Evolutionary conservation across 2,797 vertebrate genomes (phyloP).

Genomic region (Toxotes lorentzi): DNA sequence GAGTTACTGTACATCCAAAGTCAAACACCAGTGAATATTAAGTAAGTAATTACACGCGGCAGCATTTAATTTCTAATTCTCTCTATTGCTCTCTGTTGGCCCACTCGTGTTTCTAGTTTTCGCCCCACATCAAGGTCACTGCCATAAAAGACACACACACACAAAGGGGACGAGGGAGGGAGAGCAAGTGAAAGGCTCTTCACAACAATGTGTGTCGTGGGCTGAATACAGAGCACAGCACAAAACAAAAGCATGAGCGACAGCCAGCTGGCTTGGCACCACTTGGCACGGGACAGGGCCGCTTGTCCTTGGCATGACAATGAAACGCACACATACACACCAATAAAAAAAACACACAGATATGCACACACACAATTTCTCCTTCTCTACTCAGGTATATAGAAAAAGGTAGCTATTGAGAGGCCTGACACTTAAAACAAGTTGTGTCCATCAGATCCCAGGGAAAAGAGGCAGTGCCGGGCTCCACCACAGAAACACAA

Average conservation of each 20-base stretch:
- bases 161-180: conserved; percentile 42
- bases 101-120: conserved; percentile 59
- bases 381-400: conserved; percentile 60
- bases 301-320: conserved; percentile 81
- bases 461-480: conserved; percentile 18
- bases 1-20: conserved; percentile 19
- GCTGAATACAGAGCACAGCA: conserved; percentile 76
- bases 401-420: conserved; percentile 37
- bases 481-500: conserved; percentile 43
- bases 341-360: conserved; percentile 11
- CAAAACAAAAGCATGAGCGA: conserved; percentile 79
- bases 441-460: conserved; percentile 48
- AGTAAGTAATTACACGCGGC: conserved; percentile 55
- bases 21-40: conserved; percentile 49
- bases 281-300: conserved; percentile 77
- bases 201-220: conserved; percentile 73
- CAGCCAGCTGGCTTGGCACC: conserved; percentile 84
- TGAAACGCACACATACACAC: conserved; percentile 56
- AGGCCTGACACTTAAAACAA: conserved; percentile 35
- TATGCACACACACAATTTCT: conserved; percentile 27
- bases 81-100: conserved; percentile 47
- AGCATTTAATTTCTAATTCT: conserved; percentile 64
- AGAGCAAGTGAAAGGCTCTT: conserved; percentile 69
- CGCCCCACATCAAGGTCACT: conserved; percentile 74
- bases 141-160: conserved; percentile 39